These are phyloP conservation scores for Falco berigora DNA, from an alignment of 2,797 vertebrate genomes.

Conservation along the genomic window DNA sequence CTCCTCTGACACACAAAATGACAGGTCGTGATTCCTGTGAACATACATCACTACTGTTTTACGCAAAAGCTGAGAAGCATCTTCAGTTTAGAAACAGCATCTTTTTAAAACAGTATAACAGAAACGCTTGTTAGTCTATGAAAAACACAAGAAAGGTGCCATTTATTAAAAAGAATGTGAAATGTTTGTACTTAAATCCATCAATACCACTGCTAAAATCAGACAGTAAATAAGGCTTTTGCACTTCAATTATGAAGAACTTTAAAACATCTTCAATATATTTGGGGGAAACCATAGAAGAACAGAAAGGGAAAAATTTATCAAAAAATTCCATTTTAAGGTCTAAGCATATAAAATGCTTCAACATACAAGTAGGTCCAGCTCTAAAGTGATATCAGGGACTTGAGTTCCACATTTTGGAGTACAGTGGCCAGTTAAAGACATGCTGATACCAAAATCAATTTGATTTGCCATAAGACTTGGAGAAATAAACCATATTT, in stretches of 20 bases:
- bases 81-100: background rate
- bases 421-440: background rate
- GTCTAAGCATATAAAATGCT: background rate
- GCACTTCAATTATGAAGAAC: background rate
- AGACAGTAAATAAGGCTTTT: background rate
- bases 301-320: background rate
- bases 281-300: background rate
- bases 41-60: background rate
- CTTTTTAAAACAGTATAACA: background rate
- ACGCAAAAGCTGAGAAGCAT: background rate
- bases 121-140: background rate
- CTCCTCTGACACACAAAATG: background rate
- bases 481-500: background rate
- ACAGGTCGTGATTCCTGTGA: accelerated
- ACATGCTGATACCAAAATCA: background rate
- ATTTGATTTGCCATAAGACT: background rate
- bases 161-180: background rate
- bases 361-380: background rate
- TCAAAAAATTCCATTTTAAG: background rate
- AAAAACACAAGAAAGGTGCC: background rate
- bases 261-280: background rate
- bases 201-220: background rate
- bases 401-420: background rate
- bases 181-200: background rate
- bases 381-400: background rate